Evolutionary conservation across 2,888 invertebrate species (phyloP), one percentile per base, ranked within the genome.

Genomic region (Cryptocephalus moraei): DNA sequence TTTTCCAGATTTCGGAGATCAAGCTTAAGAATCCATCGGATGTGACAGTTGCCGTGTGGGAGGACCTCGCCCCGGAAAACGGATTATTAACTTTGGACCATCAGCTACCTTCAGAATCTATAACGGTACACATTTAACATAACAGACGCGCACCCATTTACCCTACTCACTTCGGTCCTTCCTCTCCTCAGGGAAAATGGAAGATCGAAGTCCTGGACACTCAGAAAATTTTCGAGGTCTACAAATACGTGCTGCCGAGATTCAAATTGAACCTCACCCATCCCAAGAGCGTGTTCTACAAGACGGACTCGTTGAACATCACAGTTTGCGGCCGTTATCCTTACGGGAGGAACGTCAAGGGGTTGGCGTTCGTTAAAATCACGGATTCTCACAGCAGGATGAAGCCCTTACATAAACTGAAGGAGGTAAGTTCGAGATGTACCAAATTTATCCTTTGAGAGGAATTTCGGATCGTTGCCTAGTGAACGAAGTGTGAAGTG

Each of bases 1-100:
- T 13, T 42, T 67, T 56, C 46, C 48, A 84, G 83, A 75, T 83
- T 52, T 73, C 78, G 12, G 76, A 79, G 60, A 71, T 84, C 43
- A 80, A 79, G 77, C 72, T 84, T 10, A 78, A 81, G 65, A 82
- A 81, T 54, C 84, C 85, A 0, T 68, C 74, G 0, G 80, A 79
- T 1, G 73, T 80, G 0, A 74, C 79, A 6, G 78, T 82, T 0
- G 76, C 77, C 0, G 77, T 82, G 55, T 86, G 85, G 85, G 68
- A 69, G 22, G 74, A 76, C 42, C 69, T 80, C 2, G 74, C 74
- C 39, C 77, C 79, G 0, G 71, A 79, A 49, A 70, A 77, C 14
- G 85, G 85, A 3, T 65, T 85, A 43, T 76, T 75, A 0, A 82
- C 82, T 46, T 49, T 70, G 13, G 68, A 69, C 50, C 62, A 67